Evolutionary conservation across 2,113 vertebrate genomes (phyloP), one percentile per base, ranked within the genome.

Genomic region (Colius striatus): DNA sequence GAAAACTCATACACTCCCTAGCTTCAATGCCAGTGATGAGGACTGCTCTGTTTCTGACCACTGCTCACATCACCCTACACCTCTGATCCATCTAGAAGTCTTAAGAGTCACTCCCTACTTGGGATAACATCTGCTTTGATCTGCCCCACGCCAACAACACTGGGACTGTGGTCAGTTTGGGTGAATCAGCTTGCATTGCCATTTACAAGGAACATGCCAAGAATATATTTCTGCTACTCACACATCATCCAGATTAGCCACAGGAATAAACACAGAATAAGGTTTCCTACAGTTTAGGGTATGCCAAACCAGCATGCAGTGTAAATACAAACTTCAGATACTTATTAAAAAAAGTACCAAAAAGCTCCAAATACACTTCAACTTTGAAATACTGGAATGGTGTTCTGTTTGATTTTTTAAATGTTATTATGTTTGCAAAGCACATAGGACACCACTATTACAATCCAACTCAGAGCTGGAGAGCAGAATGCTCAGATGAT

Each of bases 21-120:
- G 19, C 25, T 16, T 27, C 19, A 18, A 8, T 27, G 17, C 19
- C 26, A 13, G 13, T 78, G 36, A 58, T 5, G 2, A 1, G 0
- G 38, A 41, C 72, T 41, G 32, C 62, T 30, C 1, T 41, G 11
- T 11, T 63, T 67, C 51, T 54, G 43, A 57, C 6, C 63, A 58
- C 26, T 22, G 19, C 11, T 50, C 55, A 45, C 21, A 48, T 5
- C 32, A 48, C 32, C 16, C 66, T 53, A 48, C 11, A 63, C 14
- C 32, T 20, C 20, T 9, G 30, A 85, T 18, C 30, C 41, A 48
- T 3, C 18, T 16, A 18, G 29, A n/a, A 75, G 9, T 29, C 47
- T 58, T 23, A 21, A 78, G 45, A 77, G 17, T 27, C 30, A 21
- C 30, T 53, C 15, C 41, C 34, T 53, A 3, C 48, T 9, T 43